Conservation (phyloP, 2,888 invertebrate genomes). For the Rhopalosiphum nymphaeae region DNA sequence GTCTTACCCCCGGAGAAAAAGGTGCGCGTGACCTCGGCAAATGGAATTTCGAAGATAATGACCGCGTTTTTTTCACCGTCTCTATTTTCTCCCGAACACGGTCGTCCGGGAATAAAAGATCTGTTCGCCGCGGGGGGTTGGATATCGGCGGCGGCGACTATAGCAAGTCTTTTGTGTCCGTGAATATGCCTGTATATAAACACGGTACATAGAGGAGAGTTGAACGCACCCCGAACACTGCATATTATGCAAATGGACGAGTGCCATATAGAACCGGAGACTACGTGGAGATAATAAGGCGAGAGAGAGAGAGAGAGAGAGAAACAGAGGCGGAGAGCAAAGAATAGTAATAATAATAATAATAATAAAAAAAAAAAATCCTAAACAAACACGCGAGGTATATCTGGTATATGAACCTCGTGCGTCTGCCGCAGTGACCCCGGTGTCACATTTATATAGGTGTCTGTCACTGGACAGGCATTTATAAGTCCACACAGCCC, state of each 20-base stretch:
- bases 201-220: constrained; percentile 10
- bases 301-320: not conserved
- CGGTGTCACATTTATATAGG: constrained; percentile 50
- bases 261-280: constrained; percentile 8
- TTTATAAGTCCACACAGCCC: constrained; percentile 27
- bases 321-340: not conserved
- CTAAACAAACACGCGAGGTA: constrained; percentile 58
- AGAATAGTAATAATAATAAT: not conserved
- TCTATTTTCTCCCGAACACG: not conserved
- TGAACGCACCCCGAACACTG: constrained; percentile 47
- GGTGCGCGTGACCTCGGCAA: constrained; percentile 42
- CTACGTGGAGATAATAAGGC: not conserved
- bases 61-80: constrained; percentile 48
- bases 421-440: constrained; percentile 14
- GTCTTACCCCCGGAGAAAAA: constrained; percentile 37
- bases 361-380: constrained; percentile 31
- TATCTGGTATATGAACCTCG: constrained; percentile 28
- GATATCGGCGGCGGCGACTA: not conserved
- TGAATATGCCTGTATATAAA: not conserved
- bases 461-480: constrained; percentile 50
- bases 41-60: constrained; percentile 54
- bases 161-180: constrained; percentile 36
- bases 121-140: constrained; percentile 39
- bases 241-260: constrained; percentile 44
- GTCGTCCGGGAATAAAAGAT: constrained; percentile 50